A percentile compares a stretch with the other conserved stretches of the same genome.
Conservation (phyloP, 2,888 invertebrate species). For the Troglohyphantes excavatus region DNA sequence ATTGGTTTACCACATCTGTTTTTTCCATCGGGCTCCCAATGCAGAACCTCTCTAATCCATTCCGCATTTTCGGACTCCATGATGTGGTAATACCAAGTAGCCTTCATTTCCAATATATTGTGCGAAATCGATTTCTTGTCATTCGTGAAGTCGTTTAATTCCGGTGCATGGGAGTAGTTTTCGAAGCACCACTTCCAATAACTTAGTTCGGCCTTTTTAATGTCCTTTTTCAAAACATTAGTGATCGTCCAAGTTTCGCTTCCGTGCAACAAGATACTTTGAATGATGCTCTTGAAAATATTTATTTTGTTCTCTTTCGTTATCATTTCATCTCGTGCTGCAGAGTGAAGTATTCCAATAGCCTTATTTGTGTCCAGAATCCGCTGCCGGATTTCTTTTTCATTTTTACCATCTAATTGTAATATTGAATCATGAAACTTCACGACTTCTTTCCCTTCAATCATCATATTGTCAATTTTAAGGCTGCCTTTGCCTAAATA, state of each 20-base stretch:
- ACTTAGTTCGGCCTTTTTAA: not conserved
- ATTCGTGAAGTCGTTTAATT: not conserved
- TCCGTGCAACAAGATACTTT: not conserved
- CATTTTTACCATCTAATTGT: constrained; percentile 20
- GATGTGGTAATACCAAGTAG: constrained; percentile 16
- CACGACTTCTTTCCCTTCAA: not conserved
- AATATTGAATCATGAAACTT: constrained; percentile 14
- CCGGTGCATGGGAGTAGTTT: not conserved
- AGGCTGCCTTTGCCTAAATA: constrained; percentile 1
- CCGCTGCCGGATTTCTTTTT: not conserved
- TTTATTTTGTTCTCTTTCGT: not conserved
- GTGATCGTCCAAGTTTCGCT: constrained; percentile 57
- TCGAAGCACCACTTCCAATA: constrained; percentile 55
- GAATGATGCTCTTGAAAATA: constrained; percentile 32
- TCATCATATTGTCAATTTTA: not conserved
- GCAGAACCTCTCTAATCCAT: constrained; percentile 17
- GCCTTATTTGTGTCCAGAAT: constrained; percentile 17
- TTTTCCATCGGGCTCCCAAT: constrained; percentile 25
- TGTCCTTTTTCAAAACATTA: not conserved
- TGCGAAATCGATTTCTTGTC: not conserved
- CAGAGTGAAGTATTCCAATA: constrained; percentile 15
- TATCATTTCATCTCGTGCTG: constrained; percentile 7
- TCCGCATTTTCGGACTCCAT: not conserved
- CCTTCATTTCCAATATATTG: not conserved
- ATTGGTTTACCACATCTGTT: constrained; percentile 2